These are phyloP conservation scores for Agriopis aurantiaria DNA, from an alignment of 2,888 invertebrate genomes.

Conservation along the genomic window DNA sequence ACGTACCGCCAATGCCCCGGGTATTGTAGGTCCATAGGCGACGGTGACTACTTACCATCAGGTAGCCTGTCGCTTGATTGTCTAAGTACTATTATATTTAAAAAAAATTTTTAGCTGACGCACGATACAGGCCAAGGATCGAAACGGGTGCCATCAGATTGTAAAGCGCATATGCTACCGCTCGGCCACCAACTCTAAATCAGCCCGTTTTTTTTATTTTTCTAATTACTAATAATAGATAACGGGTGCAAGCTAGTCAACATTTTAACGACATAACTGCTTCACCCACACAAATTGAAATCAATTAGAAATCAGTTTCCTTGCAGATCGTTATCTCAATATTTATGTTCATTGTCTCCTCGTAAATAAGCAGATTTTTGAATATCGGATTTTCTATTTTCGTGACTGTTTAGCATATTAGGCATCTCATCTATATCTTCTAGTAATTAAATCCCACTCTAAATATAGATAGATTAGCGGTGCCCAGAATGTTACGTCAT, in stretches of 20 bases:
- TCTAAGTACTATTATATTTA: too few species aligned
- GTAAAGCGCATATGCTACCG: too few species aligned
- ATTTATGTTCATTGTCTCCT: constrained; percentile 8
- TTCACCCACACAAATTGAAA: constrained; percentile 10
- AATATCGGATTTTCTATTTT: constrained; percentile 4
- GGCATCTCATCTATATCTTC: neutral
- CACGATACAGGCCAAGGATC: too few species aligned
- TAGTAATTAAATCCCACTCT: neutral
- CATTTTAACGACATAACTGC: neutral
- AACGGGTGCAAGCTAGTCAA: neutral
- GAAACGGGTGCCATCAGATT: too few species aligned
- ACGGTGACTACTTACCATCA: too few species aligned
- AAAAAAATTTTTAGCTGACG: too few species aligned
- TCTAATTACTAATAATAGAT: neutral
- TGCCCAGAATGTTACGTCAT: too few species aligned
- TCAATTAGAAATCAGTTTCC: neutral
- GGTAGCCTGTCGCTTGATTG: too few species aligned
- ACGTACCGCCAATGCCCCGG: too few species aligned
- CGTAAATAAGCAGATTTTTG: neutral
- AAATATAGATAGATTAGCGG: neutral
- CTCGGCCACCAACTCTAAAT: too few species aligned
- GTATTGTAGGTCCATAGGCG: too few species aligned
- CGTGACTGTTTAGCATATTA: constrained; percentile 4
- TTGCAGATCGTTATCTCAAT: constrained; percentile 6
- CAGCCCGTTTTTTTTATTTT: too few species aligned